Evolutionary conservation across 2,113 vertebrate species (phyloP), one percentile per base, ranked within the genome.

Genomic region (Pithys albifrons): DNA sequence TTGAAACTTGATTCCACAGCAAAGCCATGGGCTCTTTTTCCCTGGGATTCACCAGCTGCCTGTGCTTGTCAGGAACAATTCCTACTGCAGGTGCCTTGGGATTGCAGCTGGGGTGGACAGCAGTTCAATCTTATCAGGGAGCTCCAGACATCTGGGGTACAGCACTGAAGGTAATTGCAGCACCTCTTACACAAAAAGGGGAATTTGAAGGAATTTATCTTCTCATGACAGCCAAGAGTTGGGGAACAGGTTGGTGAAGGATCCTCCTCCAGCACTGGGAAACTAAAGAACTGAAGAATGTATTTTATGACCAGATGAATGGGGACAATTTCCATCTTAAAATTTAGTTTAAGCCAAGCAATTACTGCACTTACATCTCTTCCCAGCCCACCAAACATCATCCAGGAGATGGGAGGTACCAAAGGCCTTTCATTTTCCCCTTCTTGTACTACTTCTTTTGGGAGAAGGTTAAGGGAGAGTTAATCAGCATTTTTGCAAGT

Each of bases 1-100:
- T 77, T 96, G 97, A 96, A 97, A 96, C 29, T n/a, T 71, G 95
- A 97, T 96, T 96, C 72, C 85, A 76, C 93, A 96, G 96, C 55
- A 78, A 78, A 96, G 83, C 49, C 81, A 79, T 37, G 35, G 75
- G 48, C 91, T 91, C 61, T 52, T 83, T 95, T 39, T 76, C 81
- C 18, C 75, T 82, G 43, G 55, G 78, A 31, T 54, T 93, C 45
- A 0, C 91, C 27, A 81, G 19, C 54, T 0, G 12, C 74, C 84
- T 19, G 33, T 46, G 51, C 77, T 86, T 54, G 84, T 64, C 16
- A 23, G 75, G 89, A 95, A 65, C 86, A 83, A 89, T 93, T 83
- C 82, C 67, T 80, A 13, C 51, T 70, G 76, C 71, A 67, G 81
- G 81, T 88, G 71, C 89, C 69, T 96, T 46, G 1, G 22, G 77